Percentiles rank a stretch among this genome's conserved stretches.
Conservation (phyloP, 2,113 vertebrate genomes). For the Craseonycteris thonglongyai region DNA sequence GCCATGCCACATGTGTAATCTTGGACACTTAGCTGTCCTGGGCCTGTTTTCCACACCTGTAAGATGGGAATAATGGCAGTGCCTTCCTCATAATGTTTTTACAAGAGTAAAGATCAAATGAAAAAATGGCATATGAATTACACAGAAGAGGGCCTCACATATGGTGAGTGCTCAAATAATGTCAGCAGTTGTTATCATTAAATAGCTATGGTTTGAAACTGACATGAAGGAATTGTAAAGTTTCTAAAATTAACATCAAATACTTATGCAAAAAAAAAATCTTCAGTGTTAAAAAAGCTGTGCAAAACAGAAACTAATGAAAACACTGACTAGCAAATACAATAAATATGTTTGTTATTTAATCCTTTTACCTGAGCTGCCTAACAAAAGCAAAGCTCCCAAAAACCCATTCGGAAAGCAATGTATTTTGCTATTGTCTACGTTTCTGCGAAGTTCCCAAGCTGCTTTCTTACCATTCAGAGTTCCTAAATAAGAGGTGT, state of each 20-base stretch:
- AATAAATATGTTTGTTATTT: not conserved
- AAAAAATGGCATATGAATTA: not conserved
- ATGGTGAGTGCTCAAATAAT: not conserved
- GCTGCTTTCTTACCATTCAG: not conserved
- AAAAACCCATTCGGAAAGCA: not conserved
- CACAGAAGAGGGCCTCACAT: not conserved
- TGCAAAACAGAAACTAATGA: not conserved
- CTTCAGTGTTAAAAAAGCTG: not conserved
- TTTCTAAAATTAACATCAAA: not conserved
- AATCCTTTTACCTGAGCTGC: not conserved
- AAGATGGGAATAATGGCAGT: not conserved
- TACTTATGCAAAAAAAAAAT: not conserved
- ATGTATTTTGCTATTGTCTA: not conserved
- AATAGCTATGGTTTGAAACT: not conserved
- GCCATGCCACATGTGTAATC: not conserved
- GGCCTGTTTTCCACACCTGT: not conserved
- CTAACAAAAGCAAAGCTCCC: not conserved
- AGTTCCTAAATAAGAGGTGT: not conserved
- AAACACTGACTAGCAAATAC: not conserved
- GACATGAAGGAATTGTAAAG: not conserved
- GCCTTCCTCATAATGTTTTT: not conserved
- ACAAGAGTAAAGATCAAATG: not conserved
- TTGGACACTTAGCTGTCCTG: not conserved
- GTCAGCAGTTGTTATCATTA: not conserved
- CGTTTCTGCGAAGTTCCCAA: not conserved